These are phyloP conservation scores for Dioctria linearis DNA, from an alignment of 2,888 invertebrate genomes.

Conservation along the genomic window DNA sequence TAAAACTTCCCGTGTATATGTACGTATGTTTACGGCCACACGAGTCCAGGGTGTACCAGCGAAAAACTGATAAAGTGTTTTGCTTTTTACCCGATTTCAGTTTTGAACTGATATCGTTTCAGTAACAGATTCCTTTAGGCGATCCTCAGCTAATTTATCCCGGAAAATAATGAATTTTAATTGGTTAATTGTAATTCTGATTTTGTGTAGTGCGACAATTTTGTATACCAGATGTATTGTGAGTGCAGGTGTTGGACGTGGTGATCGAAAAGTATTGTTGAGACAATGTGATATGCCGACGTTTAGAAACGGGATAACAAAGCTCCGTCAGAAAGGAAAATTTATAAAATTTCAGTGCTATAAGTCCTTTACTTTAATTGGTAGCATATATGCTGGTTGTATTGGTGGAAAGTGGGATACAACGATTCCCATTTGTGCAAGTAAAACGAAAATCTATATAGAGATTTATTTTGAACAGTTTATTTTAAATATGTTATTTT, in stretches of 20 bases:
- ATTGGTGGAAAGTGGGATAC: conserved; percentile 79
- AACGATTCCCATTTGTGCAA: conserved; percentile 79
- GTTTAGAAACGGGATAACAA: conserved; percentile 50
- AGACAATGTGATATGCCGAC: conserved; percentile 16
- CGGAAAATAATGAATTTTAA: not conserved
- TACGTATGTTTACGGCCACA: no score
- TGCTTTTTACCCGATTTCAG: not conserved
- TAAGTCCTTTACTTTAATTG: conserved; percentile 46
- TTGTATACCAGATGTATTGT: not conserved
- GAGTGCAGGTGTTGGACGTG: not conserved
- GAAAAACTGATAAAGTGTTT: conserved; percentile 4
- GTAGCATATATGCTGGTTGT: conserved; percentile 64
- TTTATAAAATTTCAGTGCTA: conserved; percentile 53
- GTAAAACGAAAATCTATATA: conserved; percentile 74
- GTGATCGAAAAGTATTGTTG: not conserved
- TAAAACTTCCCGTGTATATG: no score
- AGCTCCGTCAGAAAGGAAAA: conserved; percentile 53
- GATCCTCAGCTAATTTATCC: not conserved
- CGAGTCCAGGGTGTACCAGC: no score
- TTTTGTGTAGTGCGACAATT: not conserved
- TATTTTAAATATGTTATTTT: conserved; percentile 42
- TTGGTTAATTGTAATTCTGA: not conserved
- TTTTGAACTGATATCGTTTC: not conserved
- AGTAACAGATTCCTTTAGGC: not conserved
- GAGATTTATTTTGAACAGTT: not conserved